These are phyloP conservation scores for Jaculus jaculus DNA, from an alignment of 2,113 vertebrate genomes.

Conservation along the genomic window DNA sequence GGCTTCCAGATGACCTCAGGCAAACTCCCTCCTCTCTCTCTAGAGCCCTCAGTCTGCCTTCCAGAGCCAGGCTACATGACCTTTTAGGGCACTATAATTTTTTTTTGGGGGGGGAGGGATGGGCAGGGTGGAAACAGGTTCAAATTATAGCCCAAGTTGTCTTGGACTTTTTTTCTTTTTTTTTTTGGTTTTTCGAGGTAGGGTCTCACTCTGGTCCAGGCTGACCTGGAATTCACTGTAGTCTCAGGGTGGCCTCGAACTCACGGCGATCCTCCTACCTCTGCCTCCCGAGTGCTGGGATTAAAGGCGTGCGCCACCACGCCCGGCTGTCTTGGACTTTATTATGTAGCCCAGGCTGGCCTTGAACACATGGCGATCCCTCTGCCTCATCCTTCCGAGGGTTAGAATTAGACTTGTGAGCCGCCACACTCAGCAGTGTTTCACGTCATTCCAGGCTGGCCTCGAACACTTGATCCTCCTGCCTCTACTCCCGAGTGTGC, in stretches of 20 bases:
- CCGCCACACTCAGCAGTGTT: background rate
- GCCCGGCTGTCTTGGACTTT: background rate
- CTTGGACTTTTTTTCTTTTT: too few relatives aligned
- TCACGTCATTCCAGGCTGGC: background rate
- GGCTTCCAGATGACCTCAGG: background rate
- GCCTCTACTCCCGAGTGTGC: background rate
- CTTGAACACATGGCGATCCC: background rate
- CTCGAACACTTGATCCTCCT: background rate
- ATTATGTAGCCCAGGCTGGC: background rate
- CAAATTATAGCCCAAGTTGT: too few relatives aligned
- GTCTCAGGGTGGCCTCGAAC: too few relatives aligned
- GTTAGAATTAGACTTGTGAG: background rate
- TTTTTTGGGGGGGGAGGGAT: too few relatives aligned
- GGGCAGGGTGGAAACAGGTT: too few relatives aligned
- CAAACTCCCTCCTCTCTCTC: background rate
- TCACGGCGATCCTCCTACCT: too few relatives aligned
- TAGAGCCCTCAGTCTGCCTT: background rate
- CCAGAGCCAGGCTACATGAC: background rate
- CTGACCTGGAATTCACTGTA: too few relatives aligned
- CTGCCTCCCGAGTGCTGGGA: too few relatives aligned
- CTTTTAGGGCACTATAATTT: conserved; percentile 3
- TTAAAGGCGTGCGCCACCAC: too few relatives aligned
- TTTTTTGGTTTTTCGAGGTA: too few relatives aligned
- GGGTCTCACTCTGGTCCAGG: too few relatives aligned
- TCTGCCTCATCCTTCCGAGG: background rate